Conservation (phyloP, 2,113 vertebrate genomes). For the Eclectus roratus region DNA sequence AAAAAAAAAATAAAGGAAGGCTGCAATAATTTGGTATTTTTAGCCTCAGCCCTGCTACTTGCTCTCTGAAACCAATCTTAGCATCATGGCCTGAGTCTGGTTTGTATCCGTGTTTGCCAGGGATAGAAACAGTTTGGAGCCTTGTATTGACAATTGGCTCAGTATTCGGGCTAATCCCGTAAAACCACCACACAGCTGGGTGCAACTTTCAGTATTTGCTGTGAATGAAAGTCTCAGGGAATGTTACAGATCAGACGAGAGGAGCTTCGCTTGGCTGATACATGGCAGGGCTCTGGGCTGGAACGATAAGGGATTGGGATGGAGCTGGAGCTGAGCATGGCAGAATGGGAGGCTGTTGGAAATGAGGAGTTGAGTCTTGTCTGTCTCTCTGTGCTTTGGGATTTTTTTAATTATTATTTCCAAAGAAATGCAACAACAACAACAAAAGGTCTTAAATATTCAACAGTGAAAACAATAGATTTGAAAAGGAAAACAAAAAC, state of each 20-base stretch:
- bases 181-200: background rate
- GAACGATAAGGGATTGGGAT: background rate
- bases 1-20: background rate
- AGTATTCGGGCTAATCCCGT: background rate
- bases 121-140: background rate
- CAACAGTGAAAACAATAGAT: slow-evolving; percentile 54
- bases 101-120: background rate
- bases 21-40: slow-evolving; percentile 32
- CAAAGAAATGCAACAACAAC: background rate
- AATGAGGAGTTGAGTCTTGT: background rate
- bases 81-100: background rate
- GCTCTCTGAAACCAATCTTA: background rate
- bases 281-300: background rate
- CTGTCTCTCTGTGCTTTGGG: background rate
- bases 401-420: slow-evolving; percentile 29
- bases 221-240: background rate
- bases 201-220: slow-evolving; percentile 28
- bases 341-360: background rate
- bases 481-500: slow-evolving; percentile 28
- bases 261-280: background rate
- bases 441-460: slow-evolving; percentile 55
- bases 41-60: slow-evolving; percentile 11
- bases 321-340: background rate
- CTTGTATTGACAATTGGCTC: background rate
- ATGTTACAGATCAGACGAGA: background rate